Conservation (phyloP, 64 coral and sea anemone genomes). For the Actinia equina region DNA sequence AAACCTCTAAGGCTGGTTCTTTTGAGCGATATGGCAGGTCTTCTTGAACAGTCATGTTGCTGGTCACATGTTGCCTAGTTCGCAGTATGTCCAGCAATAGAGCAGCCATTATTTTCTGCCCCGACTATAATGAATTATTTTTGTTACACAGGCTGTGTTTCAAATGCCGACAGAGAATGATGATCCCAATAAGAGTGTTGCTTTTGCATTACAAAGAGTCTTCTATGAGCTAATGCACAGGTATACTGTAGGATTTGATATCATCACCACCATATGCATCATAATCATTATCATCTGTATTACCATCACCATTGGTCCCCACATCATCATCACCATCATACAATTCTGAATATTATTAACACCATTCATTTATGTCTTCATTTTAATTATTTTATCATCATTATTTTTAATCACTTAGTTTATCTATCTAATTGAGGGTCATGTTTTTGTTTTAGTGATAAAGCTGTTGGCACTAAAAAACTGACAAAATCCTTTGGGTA, state of each 20-base stretch:
- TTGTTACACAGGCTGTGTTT: slow-evolving; percentile 76
- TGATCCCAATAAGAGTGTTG: slow-evolving; percentile 95
- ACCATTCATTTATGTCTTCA: no score
- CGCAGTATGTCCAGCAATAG: no score
- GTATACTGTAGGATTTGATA: slow-evolving; percentile 17
- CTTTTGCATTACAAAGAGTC: slow-evolving; percentile 93
- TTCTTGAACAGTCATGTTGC: no score
- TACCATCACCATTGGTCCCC: no score
- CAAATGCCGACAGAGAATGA: slow-evolving; percentile 99
- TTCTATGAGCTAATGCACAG: slow-evolving; percentile 97
- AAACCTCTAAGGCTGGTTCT: no score
- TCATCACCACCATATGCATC: no score
- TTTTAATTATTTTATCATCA: neutral
- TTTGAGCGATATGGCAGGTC: no score
- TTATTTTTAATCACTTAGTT: neutral
- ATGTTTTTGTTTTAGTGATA: slow-evolving; percentile 59
- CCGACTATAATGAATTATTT: neutral
- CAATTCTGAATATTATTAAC: no score
- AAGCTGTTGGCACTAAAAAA: slow-evolving; percentile 99
- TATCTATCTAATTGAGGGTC: neutral
- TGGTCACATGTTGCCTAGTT: no score
- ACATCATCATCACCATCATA: no score
- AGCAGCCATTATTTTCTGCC: no score
- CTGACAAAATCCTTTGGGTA: slow-evolving; percentile 97
- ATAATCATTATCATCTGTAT: no score